Evolutionary conservation across 2,888 invertebrate species (phyloP), one percentile per base, ranked within the genome.

Genomic region (Drosophila subsilvestris): DNA sequence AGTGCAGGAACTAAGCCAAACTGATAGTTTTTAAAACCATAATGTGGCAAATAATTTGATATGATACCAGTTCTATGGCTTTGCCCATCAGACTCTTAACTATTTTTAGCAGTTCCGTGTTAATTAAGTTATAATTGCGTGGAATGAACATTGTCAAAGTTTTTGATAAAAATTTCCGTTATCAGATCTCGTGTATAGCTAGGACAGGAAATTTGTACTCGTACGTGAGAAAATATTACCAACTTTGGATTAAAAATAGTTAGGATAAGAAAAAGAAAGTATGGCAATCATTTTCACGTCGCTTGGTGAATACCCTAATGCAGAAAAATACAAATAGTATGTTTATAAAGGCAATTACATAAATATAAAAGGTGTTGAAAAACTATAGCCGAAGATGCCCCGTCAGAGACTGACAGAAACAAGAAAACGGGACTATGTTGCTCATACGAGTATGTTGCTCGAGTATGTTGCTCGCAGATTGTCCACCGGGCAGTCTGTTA

Each of bases 401-500:
- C n/a, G n/a, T n/a, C n/a, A n/a, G n/a, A n/a, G n/a, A n/a, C n/a
- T n/a, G n/a, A n/a, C n/a, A n/a, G n/a, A n/a, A n/a, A n/a, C n/a
- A n/a, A n/a, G n/a, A n/a, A n/a, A n/a, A n/a, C n/a, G n/a, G n/a
- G n/a, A n/a, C n/a, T n/a, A n/a, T n/a, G n/a, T n/a, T n/a, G n/a
- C n/a, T n/a, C n/a, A n/a, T n/a, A n/a, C n/a, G n/a, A n/a, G n/a
- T n/a, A n/a, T n/a, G n/a, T n/a, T n/a, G n/a, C n/a, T n/a, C n/a
- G n/a, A n/a, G n/a, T n/a, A n/a, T n/a, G n/a, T n/a, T n/a, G n/a
- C n/a, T n/a, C n/a, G n/a, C n/a, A n/a, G n/a, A 37, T n/a, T 37
- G 37, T 7, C 47, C 17, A 60, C 48, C 45, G 60, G 59, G 59
- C 32, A 61, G 10, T 20, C 27, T 20, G 45, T n/a, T 25, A 0